Evolutionary conservation across 2,888 invertebrate species (phyloP).

Genomic region (Luffia ferchaultella): DNA sequence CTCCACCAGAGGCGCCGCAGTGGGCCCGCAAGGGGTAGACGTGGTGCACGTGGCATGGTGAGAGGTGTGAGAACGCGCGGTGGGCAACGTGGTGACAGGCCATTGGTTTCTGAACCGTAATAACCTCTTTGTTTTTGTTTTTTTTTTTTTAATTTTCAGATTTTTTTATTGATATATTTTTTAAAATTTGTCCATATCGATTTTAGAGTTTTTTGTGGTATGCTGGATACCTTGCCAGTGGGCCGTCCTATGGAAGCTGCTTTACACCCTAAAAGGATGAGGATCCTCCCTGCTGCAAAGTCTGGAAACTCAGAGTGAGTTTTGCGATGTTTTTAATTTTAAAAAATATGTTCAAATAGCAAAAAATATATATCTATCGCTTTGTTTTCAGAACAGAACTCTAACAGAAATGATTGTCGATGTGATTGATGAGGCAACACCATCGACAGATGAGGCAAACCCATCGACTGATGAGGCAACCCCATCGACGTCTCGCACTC

Average conservation of each 20-base stretch:
- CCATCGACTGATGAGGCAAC: too few relatives aligned
- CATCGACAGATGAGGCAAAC: too few relatives aligned
- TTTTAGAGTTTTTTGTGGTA: slow-evolving; percentile 5
- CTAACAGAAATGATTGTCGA: background rate
- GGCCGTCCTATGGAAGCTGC: too few relatives aligned
- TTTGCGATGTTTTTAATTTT: background rate
- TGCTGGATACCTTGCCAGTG: too few relatives aligned
- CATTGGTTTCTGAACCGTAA: too few relatives aligned
- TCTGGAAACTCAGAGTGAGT: background rate
- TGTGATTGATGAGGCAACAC: too few relatives aligned
- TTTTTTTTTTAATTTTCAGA: too few relatives aligned
- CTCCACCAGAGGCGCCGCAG: too few relatives aligned
- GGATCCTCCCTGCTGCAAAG: background rate
- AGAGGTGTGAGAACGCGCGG: background rate
- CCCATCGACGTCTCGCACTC: too few relatives aligned
- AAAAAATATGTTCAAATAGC: background rate
- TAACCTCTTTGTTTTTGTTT: too few relatives aligned
- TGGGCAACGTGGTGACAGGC: background rate
- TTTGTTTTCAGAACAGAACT: slow-evolving; percentile 4
- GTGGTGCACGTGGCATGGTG: background rate
- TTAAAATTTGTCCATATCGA: background rate
- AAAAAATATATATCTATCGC: slow-evolving; percentile 1
- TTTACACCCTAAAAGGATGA: too few relatives aligned
- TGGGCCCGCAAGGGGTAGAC: too few relatives aligned
- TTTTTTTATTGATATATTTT: slow-evolving; percentile 4